Percentiles rank a stretch among this genome's conserved stretches.
Conservation (phyloP, 2,888 invertebrate species). For the Pomacea canaliculata region DNA sequence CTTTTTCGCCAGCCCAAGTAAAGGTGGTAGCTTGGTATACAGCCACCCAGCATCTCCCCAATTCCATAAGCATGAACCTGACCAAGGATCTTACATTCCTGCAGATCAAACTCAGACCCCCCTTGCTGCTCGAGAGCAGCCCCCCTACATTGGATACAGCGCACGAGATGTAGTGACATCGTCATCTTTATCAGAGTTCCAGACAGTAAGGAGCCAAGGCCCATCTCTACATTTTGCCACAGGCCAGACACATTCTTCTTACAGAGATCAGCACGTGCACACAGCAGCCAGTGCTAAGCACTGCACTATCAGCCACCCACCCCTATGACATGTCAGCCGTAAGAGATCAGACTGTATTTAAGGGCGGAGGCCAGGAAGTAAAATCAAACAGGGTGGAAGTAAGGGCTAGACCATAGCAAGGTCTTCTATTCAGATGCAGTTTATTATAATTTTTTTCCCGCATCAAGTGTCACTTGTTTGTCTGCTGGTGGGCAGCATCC, state of each 20-base stretch:
- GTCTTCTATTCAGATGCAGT: conserved; percentile 2
- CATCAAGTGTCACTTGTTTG: neutral
- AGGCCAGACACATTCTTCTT: conserved; percentile 40
- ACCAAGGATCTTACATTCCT: conserved; percentile 18
- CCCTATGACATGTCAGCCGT: conserved; percentile 72
- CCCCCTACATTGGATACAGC: neutral
- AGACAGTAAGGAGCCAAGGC: conserved; percentile 41
- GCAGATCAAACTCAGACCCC: conserved; percentile 25
- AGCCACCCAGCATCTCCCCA: neutral
- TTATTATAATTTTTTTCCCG: neutral
- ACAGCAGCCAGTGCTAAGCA: conserved; percentile 51
- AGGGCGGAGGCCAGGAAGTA: conserved; percentile 35
- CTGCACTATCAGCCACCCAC: conserved; percentile 72
- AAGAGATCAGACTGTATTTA: conserved; percentile 34
- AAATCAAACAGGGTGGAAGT: neutral
- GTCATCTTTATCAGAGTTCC: conserved; percentile 39
- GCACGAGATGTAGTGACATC: conserved; percentile 25
- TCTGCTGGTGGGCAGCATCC: conserved; percentile 1
- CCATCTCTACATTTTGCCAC: conserved; percentile 54
- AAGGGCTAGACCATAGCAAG: too few relatives aligned
- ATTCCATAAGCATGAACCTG: conserved; percentile 25
- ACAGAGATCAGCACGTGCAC: conserved; percentile 47
- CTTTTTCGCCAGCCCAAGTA: conserved; percentile 20
- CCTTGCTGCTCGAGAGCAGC: conserved; percentile 10
- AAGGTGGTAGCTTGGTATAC: conserved; percentile 15